Evolutionary conservation across 2,113 vertebrate genomes (phyloP).

Genomic region (Rhynchomys soricoides): DNA sequence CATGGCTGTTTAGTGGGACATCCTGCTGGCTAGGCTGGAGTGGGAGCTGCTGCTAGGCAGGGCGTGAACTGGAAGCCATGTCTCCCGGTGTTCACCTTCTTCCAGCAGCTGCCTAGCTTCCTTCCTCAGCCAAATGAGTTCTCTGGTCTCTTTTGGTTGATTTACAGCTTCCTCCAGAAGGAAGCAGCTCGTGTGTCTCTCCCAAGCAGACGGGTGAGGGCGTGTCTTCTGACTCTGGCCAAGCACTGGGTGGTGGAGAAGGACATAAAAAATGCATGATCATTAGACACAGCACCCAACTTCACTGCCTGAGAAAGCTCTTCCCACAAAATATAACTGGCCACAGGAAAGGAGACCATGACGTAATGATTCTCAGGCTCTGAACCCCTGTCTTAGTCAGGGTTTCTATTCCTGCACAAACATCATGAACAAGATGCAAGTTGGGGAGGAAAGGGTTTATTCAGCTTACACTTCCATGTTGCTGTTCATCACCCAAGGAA

Average conservation of each 20-base stretch:
- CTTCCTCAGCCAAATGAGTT: neutral
- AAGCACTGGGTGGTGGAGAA: neutral
- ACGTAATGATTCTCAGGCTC: neutral
- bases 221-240: neutral
- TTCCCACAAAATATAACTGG: neutral
- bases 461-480: no score
- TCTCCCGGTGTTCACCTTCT: neutral
- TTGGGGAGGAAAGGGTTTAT: no score
- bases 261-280: slow-evolving; percentile 59
- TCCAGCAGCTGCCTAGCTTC: slow-evolving; percentile 63
- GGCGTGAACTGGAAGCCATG: slow-evolving; percentile 35
- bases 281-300: neutral
- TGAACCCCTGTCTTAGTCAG: no score
- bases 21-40: neutral
- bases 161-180: neutral
- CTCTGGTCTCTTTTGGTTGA: neutral
- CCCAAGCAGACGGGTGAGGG: neutral
- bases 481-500: no score
- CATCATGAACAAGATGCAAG: no score
- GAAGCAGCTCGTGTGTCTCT: neutral
- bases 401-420: no score
- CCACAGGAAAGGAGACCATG: neutral
- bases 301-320: neutral
- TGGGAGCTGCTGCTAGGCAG: slow-evolving; percentile 15
- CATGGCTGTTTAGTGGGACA: slow-evolving; percentile 77